These are phyloP conservation scores for Sphaeramia orbicularis DNA, from an alignment of 2,797 vertebrate genomes.

Conservation along the genomic window DNA sequence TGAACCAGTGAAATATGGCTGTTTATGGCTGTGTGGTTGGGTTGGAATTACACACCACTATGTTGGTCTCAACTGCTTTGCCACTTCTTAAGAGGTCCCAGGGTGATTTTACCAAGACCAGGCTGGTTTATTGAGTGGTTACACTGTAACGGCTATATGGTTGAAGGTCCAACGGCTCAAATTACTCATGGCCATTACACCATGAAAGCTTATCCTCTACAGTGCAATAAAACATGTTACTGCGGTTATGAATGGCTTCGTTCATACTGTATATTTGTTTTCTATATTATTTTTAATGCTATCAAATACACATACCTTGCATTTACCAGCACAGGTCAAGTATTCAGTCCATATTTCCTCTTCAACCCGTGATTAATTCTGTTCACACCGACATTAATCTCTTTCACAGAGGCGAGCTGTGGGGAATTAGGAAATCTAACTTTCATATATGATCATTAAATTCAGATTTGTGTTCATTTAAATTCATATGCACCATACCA, in stretches of 20 bases:
- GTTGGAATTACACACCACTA: slow-evolving; percentile 75
- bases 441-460: slow-evolving; percentile 19
- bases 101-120: slow-evolving; percentile 61
- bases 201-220: slow-evolving; percentile 56
- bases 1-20: slow-evolving; percentile 65
- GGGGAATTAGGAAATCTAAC: slow-evolving; percentile 1
- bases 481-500: slow-evolving; percentile 13
- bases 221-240: slow-evolving; percentile 64
- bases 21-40: slow-evolving; percentile 68
- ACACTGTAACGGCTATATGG: slow-evolving; percentile 63
- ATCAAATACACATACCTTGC: slow-evolving; percentile 17
- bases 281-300: slow-evolving; percentile 31
- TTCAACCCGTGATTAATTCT: neutral
- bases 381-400: slow-evolving; percentile 7
- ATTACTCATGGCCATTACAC: slow-evolving; percentile 68
- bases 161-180: slow-evolving; percentile 66
- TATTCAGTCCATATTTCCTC: slow-evolving; percentile 29
- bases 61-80: slow-evolving; percentile 60
- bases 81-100: slow-evolving; percentile 70
- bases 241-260: slow-evolving; percentile 57
- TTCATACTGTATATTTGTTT: slow-evolving; percentile 58
- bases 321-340: slow-evolving; percentile 33
- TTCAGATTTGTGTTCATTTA: slow-evolving; percentile 21
- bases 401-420: slow-evolving; percentile 12
- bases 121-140: slow-evolving; percentile 69